A percentile compares a stretch with the other conserved stretches of the same genome.
These are phyloP conservation scores for Druon quercuslanigerum DNA, from an alignment of 1,140 invertebrate species.

Conservation along the genomic window DNA sequence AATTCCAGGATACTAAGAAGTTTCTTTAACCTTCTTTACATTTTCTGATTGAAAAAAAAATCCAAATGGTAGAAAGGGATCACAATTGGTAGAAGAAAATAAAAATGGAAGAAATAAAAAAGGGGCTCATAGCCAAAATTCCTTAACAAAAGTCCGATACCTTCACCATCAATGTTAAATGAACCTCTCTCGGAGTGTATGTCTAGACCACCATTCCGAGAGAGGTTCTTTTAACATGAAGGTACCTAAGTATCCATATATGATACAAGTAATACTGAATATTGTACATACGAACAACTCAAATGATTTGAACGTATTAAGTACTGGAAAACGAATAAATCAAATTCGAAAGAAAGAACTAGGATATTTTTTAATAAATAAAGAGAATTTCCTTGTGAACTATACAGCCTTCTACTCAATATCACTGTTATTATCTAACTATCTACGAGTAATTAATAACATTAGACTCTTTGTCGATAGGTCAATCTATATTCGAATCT, in stretches of 20 bases:
- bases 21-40: background rate
- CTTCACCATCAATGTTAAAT: too few species aligned
- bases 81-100: background rate
- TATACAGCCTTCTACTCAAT: conserved; percentile 37
- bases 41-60: background rate
- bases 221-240: too few species aligned
- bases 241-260: background rate
- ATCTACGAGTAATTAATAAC: conserved; percentile 55
- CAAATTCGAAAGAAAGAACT: conserved; percentile 16
- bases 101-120: background rate
- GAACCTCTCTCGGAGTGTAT: too few species aligned
- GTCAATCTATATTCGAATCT: conserved; percentile 53
- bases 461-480: conserved; percentile 57
- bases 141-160: too few species aligned
- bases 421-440: conserved; percentile 46
- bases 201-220: too few species aligned
- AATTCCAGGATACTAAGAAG: background rate
- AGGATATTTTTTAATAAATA: conserved; percentile 21
- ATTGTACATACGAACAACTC: conserved; percentile 10
- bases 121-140: background rate
- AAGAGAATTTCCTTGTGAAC: conserved; percentile 38
- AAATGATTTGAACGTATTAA: conserved; percentile 8
- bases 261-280: conserved; percentile 2
- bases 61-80: background rate
- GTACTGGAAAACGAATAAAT: conserved; percentile 21